Evolutionary conservation across 2,888 invertebrate genomes (phyloP).

Genomic region (Drosophila mimica): DNA sequence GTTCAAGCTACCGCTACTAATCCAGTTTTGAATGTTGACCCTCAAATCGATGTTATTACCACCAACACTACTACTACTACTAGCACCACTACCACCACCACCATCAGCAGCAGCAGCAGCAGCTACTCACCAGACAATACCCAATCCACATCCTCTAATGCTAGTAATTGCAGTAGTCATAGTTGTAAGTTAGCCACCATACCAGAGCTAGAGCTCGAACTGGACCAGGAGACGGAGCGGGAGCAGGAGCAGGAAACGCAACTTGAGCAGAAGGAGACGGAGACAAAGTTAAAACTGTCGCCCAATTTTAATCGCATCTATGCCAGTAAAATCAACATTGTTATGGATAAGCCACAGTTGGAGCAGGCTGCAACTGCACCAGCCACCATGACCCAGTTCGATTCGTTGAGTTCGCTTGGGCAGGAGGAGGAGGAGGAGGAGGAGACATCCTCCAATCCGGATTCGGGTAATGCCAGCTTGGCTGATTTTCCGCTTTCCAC

Average conservation of each 20-base stretch:
- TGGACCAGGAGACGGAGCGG: background rate
- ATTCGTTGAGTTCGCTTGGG: constrained; percentile 79
- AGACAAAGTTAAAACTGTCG: constrained; percentile 64
- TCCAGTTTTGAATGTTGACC: constrained; percentile 69
- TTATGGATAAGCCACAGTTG: constrained; percentile 60
- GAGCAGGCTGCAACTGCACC: constrained; percentile 20
- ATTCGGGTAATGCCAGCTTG: constrained; percentile 84
- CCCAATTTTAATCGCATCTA: constrained; percentile 81
- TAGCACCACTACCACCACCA: background rate
- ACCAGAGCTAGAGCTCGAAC: constrained; percentile 62
- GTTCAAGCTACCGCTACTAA: constrained; percentile 65
- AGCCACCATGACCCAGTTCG: constrained; percentile 62
- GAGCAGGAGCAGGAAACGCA: constrained; percentile 34
- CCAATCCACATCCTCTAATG: constrained; percentile 58
- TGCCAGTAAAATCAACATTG: constrained; percentile 81
- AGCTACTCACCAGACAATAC: constrained; percentile 21
- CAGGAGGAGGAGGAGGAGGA: constrained; percentile 42
- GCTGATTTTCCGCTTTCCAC: constrained; percentile 80
- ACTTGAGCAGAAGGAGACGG: background rate
- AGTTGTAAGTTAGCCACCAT: constrained; percentile 83
- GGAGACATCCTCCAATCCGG: constrained; percentile 83
- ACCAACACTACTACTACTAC: constrained; percentile 46
- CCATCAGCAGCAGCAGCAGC: constrained; percentile 1
- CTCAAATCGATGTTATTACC: constrained; percentile 58
- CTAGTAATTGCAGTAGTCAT: constrained; percentile 74